These are phyloP conservation scores for Pseudomyrmex gracilis DNA, from an alignment of 1,140 invertebrate species.

Conservation along the genomic window DNA sequence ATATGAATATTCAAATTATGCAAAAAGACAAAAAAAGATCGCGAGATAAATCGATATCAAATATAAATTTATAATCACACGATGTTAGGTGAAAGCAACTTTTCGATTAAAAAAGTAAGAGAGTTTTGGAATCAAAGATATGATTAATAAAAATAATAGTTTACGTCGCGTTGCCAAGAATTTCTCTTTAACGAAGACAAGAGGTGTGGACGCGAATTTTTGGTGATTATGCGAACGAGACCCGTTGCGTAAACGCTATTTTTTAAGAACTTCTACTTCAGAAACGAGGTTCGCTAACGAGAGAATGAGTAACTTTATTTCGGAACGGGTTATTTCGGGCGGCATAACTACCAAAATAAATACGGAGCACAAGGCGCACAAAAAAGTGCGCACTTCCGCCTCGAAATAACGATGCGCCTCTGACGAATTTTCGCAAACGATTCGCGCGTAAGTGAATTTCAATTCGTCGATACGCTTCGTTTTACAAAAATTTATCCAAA, in stretches of 20 bases:
- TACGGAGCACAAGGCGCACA: conserved; percentile 15
- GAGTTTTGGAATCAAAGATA: not conserved
- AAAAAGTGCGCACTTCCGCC: conserved; percentile 42
- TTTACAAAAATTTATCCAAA: not conserved
- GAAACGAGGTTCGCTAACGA: conserved; percentile 62
- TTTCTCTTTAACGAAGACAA: conserved; percentile 32
- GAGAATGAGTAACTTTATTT: conserved; percentile 67
- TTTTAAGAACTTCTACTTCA: conserved; percentile 36
- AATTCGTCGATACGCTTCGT: not conserved
- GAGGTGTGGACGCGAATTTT: not conserved
- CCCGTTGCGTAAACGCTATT: conserved; percentile 61
- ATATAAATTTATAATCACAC: not conserved
- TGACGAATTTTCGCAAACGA: not conserved
- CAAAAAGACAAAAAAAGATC: not conserved
- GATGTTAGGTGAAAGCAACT: not conserved
- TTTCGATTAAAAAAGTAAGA: too few relatives aligned
- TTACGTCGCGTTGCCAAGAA: conserved; percentile 5
- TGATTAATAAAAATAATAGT: not conserved
- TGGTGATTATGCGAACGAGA: not conserved
- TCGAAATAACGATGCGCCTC: conserved; percentile 50
- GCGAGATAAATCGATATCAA: not conserved
- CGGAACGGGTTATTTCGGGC: conserved; percentile 59
- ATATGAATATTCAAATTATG: not conserved
- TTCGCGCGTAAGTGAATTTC: conserved; percentile 16
- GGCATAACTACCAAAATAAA: conserved; percentile 51